phyloP scores from a whole-genome alignment of 2,888 invertebrate genomes.

The Cartodere bifasciata region DNA sequence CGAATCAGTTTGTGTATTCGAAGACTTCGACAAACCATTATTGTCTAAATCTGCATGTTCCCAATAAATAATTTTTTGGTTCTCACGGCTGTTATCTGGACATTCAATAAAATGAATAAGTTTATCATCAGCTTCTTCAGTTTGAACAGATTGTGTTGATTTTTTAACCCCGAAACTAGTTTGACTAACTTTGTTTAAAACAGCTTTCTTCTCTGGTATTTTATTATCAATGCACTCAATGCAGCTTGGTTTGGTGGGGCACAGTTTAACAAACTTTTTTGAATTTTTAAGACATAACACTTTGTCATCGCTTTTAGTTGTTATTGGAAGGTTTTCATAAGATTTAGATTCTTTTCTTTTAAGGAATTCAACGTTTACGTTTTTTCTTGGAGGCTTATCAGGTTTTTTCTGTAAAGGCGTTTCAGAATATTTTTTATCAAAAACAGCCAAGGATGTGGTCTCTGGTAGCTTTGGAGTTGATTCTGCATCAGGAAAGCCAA shows the following conservation, averaged over 20 bases:
- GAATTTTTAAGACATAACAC: constrained; percentile 10
- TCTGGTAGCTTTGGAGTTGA: constrained; percentile 35
- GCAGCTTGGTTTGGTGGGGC: constrained; percentile 23
- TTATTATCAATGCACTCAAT: constrained; percentile 21
- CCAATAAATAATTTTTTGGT: constrained; percentile 14
- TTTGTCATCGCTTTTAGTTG: constrained; percentile 7
- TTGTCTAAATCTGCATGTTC: constrained; percentile 12
- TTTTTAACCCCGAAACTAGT: neutral
- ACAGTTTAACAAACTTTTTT: constrained; percentile 18
- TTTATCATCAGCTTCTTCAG: neutral
- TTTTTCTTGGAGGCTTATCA: constrained; percentile 2
- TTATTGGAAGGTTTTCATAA: no score
- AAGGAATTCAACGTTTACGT: neutral
- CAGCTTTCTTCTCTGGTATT: neutral
- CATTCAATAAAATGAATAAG: neutral
- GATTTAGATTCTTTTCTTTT: no score
- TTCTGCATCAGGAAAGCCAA: constrained; percentile 40
- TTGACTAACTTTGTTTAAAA: neutral
- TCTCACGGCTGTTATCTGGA: constrained; percentile 3
- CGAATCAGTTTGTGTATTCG: constrained; percentile 16
- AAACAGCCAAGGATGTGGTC: neutral
- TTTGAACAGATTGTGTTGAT: constrained; percentile 1
- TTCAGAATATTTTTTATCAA: constrained; percentile 7
- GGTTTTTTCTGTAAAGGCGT: constrained; percentile 9
- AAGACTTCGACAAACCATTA: constrained; percentile 8